Base-by-base conservation (phyloP, 2,888 invertebrate species). In the Brachylomia viminalis region DNA sequence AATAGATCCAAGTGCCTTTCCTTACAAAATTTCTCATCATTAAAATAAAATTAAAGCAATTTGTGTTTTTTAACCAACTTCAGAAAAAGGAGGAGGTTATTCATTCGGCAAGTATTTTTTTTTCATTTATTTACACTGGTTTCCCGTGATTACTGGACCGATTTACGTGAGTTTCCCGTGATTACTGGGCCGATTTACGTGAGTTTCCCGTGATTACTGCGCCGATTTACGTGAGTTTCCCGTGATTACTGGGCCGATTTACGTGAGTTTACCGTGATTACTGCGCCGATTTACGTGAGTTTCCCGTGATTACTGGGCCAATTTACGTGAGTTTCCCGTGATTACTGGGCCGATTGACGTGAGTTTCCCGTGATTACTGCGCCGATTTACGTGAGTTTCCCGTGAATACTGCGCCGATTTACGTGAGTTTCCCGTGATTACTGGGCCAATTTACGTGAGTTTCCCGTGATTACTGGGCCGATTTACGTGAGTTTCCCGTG, bases 1-100 rank as follows among this genome's bases (percentile, higher is more conserved):
- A 33, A 49, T 67, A 5, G 33, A n/a, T 33, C 52, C 17, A 54
- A 54, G 11, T 67, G 17, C 17, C 33, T 33, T n/a, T 67, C 20
- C 20, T n/a, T 33, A 17, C n/a, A 64, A 42, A 6, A 33, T 52
- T 23, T 33, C 7, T 10, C 6, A n/a, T 33, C 0, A n/a, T 33
- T 47, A 20, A 64, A 45, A 45, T 52, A 54, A 68, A 68, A 68
- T 59, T 68, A 68, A 59, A 68, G 38, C 23, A 47, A 30, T 59
- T 58, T 68, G 68, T 68, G 56, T 68, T 68, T 68, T 68, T 68
- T 68, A 33, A 67, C 54, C 54, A 67, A 67, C 33, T 67, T 67
- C n/a, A 67, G 67, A 67, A 67, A 67, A 67, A 67, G 67, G 67
- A 67, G 67, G 67, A 70, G 27, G 70, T 62, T 70, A 72, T 33